Percentiles rank a stretch among this genome's conserved stretches.
Evolutionary conservation across 2,113 vertebrate species (phyloP).

Genomic region (Chrysochloris asiatica): DNA sequence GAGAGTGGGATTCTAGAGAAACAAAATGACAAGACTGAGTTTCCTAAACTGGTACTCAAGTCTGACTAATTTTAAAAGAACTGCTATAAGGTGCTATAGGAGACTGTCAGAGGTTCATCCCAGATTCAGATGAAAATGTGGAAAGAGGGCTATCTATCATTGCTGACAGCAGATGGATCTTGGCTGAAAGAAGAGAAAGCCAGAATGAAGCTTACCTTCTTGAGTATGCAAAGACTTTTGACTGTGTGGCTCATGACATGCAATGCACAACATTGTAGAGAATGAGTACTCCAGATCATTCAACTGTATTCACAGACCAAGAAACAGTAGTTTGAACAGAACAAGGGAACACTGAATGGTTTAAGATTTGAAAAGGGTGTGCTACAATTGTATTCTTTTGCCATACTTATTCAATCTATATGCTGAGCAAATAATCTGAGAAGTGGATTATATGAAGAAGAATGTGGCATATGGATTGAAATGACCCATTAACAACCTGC

Average conservation of each 20-base stretch:
- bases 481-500: neutral
- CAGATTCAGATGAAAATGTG: too few relatives aligned
- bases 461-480: neutral
- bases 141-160: too few relatives aligned
- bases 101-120: too few relatives aligned
- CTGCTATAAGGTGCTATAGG: too few relatives aligned
- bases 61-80: too few relatives aligned
- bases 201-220: neutral
- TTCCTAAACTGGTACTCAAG: too few relatives aligned
- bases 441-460: neutral
- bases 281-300: neutral
- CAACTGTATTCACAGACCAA: neutral
- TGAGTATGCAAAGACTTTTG: neutral
- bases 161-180: too few relatives aligned
- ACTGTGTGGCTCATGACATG: neutral
- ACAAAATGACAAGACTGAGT: too few relatives aligned
- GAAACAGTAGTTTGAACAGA: neutral
- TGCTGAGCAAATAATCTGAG: neutral
- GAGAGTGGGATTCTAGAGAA: too few relatives aligned
- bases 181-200: too few relatives aligned
- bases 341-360: neutral
- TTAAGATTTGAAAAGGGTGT: neutral
- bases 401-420: neutral
- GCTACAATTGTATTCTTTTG: neutral
- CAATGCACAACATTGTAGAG: neutral